Conservation (phyloP, 2,888 invertebrate species). For the Helleia helle region DNA sequence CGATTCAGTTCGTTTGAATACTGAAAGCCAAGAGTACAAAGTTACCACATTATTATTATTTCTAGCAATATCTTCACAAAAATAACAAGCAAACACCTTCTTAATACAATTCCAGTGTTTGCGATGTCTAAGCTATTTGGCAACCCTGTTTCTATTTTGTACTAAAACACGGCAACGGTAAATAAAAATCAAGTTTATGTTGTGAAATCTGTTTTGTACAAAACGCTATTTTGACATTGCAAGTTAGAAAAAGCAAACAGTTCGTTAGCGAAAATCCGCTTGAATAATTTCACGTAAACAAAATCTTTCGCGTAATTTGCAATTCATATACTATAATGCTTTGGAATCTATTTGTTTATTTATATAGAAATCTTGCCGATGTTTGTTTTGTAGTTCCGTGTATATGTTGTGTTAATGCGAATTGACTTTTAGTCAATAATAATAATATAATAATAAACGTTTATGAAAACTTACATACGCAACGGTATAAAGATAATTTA, state of each 20-base stretch:
- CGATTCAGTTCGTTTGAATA: too few relatives aligned
- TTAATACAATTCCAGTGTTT: background rate
- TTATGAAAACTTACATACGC: too few relatives aligned
- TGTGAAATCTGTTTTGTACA: constrained; percentile 9
- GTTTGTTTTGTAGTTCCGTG: too few relatives aligned
- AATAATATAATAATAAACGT: too few relatives aligned
- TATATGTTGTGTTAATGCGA: too few relatives aligned
- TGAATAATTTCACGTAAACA: constrained; percentile 59
- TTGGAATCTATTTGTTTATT: constrained; percentile 37
- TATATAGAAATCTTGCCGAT: constrained; percentile 24
- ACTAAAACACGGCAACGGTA: background rate
- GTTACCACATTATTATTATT: background rate
- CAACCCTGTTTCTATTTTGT: background rate
- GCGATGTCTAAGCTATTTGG: background rate
- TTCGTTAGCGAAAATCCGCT: constrained; percentile 59
- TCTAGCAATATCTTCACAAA: too few relatives aligned
- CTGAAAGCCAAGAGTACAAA: too few relatives aligned
- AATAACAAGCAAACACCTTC: background rate
- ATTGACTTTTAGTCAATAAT: too few relatives aligned
- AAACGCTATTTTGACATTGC: constrained; percentile 38
- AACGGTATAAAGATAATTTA: too few relatives aligned
- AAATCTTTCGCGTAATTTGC: constrained; percentile 57
- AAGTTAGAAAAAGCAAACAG: constrained; percentile 56
- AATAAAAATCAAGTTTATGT: constrained; percentile 7
- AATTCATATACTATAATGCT: constrained; percentile 42